phyloP scores from a whole-genome alignment of 35 echinoderm and acorn worm genomes.

The Hemicentrotus pulcherrimus region DNA sequence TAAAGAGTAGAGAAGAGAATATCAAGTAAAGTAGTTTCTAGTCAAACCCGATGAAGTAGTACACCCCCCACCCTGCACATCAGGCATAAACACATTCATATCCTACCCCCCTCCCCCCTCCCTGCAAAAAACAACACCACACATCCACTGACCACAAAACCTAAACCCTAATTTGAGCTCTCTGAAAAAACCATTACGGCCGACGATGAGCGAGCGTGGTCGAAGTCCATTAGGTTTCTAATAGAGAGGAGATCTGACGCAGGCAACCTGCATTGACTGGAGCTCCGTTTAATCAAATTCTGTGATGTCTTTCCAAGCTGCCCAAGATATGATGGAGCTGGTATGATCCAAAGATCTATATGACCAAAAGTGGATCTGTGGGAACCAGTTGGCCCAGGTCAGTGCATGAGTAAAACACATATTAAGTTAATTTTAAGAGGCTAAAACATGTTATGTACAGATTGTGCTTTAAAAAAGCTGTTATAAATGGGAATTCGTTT shows the following conservation, averaged over 20 bases:
- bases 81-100: neutral
- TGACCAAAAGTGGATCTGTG: neutral
- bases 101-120: neutral
- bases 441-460: neutral
- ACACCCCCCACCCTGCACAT: neutral
- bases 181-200: conserved; percentile 17
- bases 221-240: neutral
- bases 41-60: too few species aligned
- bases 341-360: neutral
- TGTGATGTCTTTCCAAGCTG: conserved; percentile 2
- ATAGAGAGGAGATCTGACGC: conserved; percentile 29
- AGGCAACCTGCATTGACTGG: neutral
- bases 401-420: neutral
- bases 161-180: neutral
- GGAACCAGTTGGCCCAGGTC: neutral
- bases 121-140: neutral
- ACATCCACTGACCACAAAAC: conserved; percentile 6
- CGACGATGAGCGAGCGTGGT: neutral
- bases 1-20: too few species aligned
- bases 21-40: too few species aligned
- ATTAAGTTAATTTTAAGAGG: neutral
- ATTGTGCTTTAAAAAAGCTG: too few species aligned
- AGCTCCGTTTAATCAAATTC: conserved; percentile 34
- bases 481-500: too few species aligned
- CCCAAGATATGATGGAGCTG: neutral